A percentile compares a stretch with the other conserved stretches of the same genome.
Conservation (phyloP, 1,140 invertebrate species). For the Rhopalosiphum maidis region DNA sequence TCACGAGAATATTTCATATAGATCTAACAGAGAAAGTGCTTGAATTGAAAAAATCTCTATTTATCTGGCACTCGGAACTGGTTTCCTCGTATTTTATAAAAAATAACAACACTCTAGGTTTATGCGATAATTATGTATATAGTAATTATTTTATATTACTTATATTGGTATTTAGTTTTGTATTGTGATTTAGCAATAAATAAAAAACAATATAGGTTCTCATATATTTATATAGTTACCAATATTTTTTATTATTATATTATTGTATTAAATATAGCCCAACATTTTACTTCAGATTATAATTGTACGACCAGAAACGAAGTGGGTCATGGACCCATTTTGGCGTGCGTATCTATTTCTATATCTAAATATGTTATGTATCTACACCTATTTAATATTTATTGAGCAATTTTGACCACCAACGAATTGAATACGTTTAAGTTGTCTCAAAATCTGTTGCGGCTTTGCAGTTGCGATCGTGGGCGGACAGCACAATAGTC, state of each 20-base stretch:
- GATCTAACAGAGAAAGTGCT: conserved; percentile 31
- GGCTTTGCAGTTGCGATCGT: not conserved
- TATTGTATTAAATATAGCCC: not conserved
- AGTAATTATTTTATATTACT: conserved; percentile 26
- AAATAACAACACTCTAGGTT: not conserved
- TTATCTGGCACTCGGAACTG: conserved; percentile 15
- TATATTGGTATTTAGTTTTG: not conserved
- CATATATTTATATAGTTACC: not conserved
- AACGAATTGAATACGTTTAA: conserved; percentile 38
- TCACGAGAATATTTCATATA: conserved; percentile 16
- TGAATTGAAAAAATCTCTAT: conserved; percentile 18
- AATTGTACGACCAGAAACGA: not conserved
- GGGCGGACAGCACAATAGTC: conserved; percentile 40
- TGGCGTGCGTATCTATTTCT: not conserved
- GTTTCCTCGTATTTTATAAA: conserved; percentile 37
- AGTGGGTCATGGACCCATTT: conserved; percentile 32
- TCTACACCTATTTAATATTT: not conserved
- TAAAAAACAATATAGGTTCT: not conserved
- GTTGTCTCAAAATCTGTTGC: not conserved
- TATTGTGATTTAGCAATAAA: not conserved
- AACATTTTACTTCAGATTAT: conserved; percentile 8
- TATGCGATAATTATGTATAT: not conserved
- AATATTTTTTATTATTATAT: not conserved
- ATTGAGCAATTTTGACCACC: conserved; percentile 24
- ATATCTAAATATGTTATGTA: not conserved